Evolutionary conservation across 2,888 invertebrate species (phyloP).

Genomic region (Platycheirus rosarum): DNA sequence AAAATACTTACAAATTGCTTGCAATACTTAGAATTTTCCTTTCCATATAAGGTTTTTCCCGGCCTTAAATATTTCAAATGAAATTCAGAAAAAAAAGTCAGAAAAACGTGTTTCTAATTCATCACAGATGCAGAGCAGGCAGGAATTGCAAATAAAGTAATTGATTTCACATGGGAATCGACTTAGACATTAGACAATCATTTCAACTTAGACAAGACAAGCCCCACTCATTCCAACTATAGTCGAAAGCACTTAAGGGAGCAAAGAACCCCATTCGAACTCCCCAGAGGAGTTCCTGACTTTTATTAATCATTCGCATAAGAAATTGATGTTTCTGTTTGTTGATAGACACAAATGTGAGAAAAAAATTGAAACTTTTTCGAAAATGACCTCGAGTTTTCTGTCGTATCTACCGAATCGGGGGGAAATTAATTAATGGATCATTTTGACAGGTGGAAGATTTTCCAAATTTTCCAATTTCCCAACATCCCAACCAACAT

Average conservation of each 20-base stretch:
- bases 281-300: constrained; percentile 13
- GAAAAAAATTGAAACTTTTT: background rate
- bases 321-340: constrained; percentile 40
- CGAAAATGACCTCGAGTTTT: constrained; percentile 36
- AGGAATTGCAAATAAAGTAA: constrained; percentile 45
- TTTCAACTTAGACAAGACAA: constrained; percentile 42
- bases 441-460: constrained; percentile 63
- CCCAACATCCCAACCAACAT: background rate
- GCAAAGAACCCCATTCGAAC: constrained; percentile 7
- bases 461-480: constrained; percentile 17
- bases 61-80: background rate
- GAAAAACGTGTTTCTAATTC: constrained; percentile 23
- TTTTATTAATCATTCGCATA: constrained; percentile 59
- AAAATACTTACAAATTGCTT: constrained; percentile 35
- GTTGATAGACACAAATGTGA: background rate
- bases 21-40: constrained; percentile 36
- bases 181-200: constrained; percentile 55
- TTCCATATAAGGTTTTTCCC: constrained; percentile 19
- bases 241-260: constrained; percentile 58
- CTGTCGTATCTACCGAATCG: background rate
- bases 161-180: constrained; percentile 62
- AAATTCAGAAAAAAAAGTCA: background rate
- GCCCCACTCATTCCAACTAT: constrained; percentile 3
- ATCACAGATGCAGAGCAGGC: constrained; percentile 57
- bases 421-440: constrained; percentile 69